Evolutionary conservation across 2,888 invertebrate species (phyloP), one percentile per base, ranked within the genome.

Genomic region (Pollenia griseotomentosa): DNA sequence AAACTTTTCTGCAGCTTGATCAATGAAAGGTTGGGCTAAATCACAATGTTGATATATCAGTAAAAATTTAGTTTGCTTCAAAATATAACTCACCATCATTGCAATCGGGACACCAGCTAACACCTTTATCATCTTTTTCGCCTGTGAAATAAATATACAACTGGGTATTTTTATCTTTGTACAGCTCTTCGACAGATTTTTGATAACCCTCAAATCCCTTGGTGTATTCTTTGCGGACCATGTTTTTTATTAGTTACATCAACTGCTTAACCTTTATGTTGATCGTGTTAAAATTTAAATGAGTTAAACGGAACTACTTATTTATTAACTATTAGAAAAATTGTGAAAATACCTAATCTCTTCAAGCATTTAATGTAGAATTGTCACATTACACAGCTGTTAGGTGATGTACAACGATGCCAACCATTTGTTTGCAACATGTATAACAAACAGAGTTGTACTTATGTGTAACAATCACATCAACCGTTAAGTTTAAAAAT

Each of bases 81-180:
- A 2, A 44, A 12, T 11, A 10, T 2, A 11, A 89, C 92, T 94
- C 94, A 97, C 97, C 97, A 93, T 94, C 94, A 16, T 96, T 96
- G 93, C 98, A 98, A 93, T 98, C 98, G 0, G 96, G 95, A 91
- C 98, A 98, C 98, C 98, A 98, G 92, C 97, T 97, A 71, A 94
- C 93, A 1, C 97, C 97, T 0, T 78, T 61, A 2, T 88, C 88
- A 82, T 90, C 81, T 90, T 95, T 95, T 19, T 94, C 93, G 14
- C 96, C 96, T 74, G 94, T 94, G 90, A 95, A 96, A 83, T 95
- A 94, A 8, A 92, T 74, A 53, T 90, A 92, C 40, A 92, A 87
- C 4, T 89, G 89, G 10, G 83, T 88, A 10, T 77, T 85, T 5
- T 68, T 68, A 1, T 61, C 81, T 16, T 88, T 74, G n/a, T 88